phyloP scores from a whole-genome alignment of 2,113 vertebrate species.

The Tachycineta bicolor region DNA sequence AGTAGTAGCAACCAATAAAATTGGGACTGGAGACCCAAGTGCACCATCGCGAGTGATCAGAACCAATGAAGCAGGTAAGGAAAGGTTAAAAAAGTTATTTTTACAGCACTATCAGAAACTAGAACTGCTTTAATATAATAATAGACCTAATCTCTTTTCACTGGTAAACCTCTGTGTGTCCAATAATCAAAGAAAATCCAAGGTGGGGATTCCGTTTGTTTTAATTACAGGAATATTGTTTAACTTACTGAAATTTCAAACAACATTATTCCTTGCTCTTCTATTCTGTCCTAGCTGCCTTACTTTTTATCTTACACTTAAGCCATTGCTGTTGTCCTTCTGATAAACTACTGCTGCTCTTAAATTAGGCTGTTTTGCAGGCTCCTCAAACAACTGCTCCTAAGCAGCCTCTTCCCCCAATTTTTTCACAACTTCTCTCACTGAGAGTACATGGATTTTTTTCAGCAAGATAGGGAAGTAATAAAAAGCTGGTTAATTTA shows the following conservation, averaged over 20 bases:
- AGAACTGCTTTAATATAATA: background rate
- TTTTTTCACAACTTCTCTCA: background rate
- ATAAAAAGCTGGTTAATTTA: background rate
- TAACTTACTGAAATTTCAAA: background rate
- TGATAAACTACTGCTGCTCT: background rate
- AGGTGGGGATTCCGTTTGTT: background rate
- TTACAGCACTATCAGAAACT: background rate
- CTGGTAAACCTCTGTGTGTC: background rate
- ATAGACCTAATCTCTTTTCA: background rate
- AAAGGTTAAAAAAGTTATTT: background rate
- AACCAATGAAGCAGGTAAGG: constrained; percentile 93
- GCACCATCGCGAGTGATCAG: constrained; percentile 86
- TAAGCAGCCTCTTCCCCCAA: background rate
- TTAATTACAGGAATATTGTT: background rate
- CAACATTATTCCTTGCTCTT: background rate
- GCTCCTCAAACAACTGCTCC: background rate
- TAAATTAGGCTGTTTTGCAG: background rate
- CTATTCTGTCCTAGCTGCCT: background rate
- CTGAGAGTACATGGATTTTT: background rate
- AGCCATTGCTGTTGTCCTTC: background rate
- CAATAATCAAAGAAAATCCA: background rate
- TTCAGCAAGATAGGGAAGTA: background rate
- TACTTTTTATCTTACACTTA: background rate
- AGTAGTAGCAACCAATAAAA: constrained; percentile 92
- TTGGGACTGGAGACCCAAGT: constrained; percentile 95